Evolutionary conservation across 2,888 invertebrate genomes (phyloP).

Genomic region (Pecten maximus): DNA sequence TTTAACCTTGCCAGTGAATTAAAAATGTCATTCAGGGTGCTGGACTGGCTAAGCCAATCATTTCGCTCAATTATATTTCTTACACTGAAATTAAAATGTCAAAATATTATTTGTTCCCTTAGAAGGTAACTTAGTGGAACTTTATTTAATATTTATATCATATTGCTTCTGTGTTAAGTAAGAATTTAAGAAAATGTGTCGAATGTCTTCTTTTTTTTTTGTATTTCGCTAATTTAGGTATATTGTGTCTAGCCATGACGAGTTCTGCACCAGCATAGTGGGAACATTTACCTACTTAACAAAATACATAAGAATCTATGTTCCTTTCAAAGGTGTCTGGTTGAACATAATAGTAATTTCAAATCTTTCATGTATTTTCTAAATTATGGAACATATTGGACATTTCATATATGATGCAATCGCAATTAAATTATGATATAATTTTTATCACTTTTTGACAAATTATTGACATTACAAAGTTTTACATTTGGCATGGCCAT

Average conservation of each 20-base stretch:
- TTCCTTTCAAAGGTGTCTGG: not conserved
- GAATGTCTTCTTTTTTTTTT: not conserved
- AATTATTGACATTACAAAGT: conserved; percentile 33
- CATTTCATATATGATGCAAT: not conserved
- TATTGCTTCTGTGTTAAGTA: conserved; percentile 17
- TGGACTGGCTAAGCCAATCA: conserved; percentile 26
- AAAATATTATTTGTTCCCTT: conserved; percentile 14
- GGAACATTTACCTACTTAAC: not conserved
- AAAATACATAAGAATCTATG: not conserved
- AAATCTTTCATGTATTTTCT: not conserved
- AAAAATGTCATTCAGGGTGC: conserved; percentile 24
- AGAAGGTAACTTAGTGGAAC: conserved; percentile 15
- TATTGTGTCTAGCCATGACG: not conserved
- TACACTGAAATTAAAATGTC: not conserved
- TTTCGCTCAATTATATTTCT: conserved; percentile 2
- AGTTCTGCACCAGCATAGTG: not conserved
- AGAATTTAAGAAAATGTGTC: conserved; percentile 3
- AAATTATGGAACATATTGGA: conserved; percentile 11
- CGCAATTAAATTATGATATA: not conserved
- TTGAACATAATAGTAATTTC: not conserved
- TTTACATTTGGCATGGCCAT: conserved; percentile 28
- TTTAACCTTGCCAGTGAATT: conserved; percentile 26
- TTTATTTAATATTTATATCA: conserved; percentile 10
- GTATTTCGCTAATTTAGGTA: not conserved
- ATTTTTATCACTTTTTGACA: conserved; percentile 27